Percentiles rank a stretch among this genome's conserved stretches.
These are phyloP conservation scores for Drosophila grimshawi DNA, from an alignment of 1,140 invertebrate species.

Conservation along the genomic window DNA sequence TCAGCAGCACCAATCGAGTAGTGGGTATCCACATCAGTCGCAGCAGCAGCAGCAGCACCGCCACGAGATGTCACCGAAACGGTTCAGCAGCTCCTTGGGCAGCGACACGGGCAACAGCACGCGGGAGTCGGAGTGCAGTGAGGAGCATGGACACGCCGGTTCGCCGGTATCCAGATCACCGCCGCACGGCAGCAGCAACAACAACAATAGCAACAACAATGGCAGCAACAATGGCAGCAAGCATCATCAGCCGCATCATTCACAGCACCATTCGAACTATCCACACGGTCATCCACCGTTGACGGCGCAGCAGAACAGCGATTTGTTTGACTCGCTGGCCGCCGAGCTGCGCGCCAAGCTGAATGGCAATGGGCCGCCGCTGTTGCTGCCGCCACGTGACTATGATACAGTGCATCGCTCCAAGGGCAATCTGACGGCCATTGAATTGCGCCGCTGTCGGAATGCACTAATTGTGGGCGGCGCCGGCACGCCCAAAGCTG, in stretches of 20 bases:
- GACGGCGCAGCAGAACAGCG: conserved; percentile 87
- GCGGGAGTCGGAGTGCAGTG: conserved; percentile 91
- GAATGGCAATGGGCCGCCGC: conserved; percentile 89
- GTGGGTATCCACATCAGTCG: conserved; percentile 36
- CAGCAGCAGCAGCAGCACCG: conserved; percentile 85
- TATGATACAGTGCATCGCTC: conserved; percentile 95
- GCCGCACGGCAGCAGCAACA: conserved; percentile 75
- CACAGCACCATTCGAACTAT: conserved; percentile 72
- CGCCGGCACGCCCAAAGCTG: conserved; percentile 37
- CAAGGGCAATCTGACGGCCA: conserved; percentile 92
- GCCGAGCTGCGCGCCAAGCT: conserved; percentile 95
- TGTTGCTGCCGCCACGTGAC: conserved; percentile 95
- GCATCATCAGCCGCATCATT: conserved; percentile 30
- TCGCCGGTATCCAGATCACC: conserved; percentile 67
- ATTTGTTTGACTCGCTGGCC: conserved; percentile 95
- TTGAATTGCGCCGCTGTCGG: conserved; percentile 89
- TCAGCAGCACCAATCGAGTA: conserved; percentile 28
- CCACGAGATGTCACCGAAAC: conserved; percentile 82
- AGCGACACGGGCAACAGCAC: conserved; percentile 90
- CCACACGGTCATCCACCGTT: conserved; percentile 67
- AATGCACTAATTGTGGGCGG: conserved; percentile 84
- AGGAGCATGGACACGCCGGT: conserved; percentile 84
- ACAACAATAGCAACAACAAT: conserved; percentile 47
- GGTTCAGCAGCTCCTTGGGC: conserved; percentile 89
- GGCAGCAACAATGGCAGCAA: conserved; percentile 8